Conservation (phyloP, 2,888 invertebrate genomes). For the Polydesmus complanatus region DNA sequence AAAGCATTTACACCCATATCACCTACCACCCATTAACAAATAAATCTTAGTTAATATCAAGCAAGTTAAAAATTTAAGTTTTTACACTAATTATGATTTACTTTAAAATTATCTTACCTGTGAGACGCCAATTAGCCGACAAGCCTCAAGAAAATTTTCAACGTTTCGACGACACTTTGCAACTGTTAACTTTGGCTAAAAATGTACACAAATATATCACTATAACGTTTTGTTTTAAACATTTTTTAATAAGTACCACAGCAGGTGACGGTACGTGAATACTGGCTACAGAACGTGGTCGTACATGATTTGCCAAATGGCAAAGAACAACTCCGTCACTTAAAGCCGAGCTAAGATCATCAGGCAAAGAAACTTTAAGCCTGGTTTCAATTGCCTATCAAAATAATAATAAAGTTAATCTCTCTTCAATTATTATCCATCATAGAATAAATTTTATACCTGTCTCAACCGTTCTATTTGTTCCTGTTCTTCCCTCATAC, state of each 20-base stretch:
- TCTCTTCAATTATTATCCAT: neutral
- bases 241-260: slow-evolving; percentile 49
- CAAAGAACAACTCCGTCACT: slow-evolving; percentile 87
- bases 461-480: slow-evolving; percentile 65
- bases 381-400: slow-evolving; percentile 75
- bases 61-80: too few species aligned
- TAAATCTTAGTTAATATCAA: too few species aligned
- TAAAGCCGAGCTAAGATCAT: slow-evolving; percentile 66
- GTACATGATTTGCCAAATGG: slow-evolving; percentile 83
- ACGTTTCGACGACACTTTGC: slow-evolving; percentile 87
- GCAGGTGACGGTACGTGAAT: slow-evolving; percentile 89
- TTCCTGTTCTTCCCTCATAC: slow-evolving; percentile 76
- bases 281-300: slow-evolving; percentile 77
- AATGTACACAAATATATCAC: neutral
- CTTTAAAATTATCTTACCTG: slow-evolving; percentile 76
- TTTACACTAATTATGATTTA: too few species aligned
- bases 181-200: slow-evolving; percentile 82
- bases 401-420: slow-evolving; percentile 20
- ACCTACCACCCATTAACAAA: too few species aligned
- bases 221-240: neutral
- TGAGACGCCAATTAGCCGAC: slow-evolving; percentile 81
- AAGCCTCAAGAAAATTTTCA: slow-evolving; percentile 89
- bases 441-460: slow-evolving; percentile 36
- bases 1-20: too few species aligned
- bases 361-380: slow-evolving; percentile 76